phyloP scores from a whole-genome alignment of 2,888 invertebrate species.

The Pterostichus madidus region DNA sequence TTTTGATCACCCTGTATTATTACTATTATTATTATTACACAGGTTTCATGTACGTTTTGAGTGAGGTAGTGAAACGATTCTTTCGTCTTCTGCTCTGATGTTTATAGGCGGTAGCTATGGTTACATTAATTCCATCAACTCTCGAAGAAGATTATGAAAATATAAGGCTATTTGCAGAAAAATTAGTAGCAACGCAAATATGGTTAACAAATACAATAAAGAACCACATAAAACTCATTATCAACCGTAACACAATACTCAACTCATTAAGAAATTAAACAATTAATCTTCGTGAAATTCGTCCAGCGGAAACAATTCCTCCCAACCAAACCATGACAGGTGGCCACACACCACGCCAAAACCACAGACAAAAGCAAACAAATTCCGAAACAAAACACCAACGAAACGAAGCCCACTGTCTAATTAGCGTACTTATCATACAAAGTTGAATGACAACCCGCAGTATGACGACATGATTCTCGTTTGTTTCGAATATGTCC shows the following conservation, averaged over 20 bases:
- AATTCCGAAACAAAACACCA: constrained; percentile 27
- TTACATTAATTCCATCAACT: too few species aligned
- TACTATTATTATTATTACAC: too few species aligned
- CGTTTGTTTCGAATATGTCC: constrained; percentile 29
- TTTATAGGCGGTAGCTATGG: too few species aligned
- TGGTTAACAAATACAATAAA: background rate
- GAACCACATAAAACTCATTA: constrained; percentile 30
- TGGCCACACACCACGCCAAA: constrained; percentile 5
- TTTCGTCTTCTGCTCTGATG: too few species aligned
- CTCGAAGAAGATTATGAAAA: background rate
- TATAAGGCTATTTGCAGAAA: background rate
- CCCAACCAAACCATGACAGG: constrained; percentile 35
- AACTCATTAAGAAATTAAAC: constrained; percentile 41
- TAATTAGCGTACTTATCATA: constrained; percentile 40
- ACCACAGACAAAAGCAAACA: constrained; percentile 47
- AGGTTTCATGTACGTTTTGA: too few species aligned
- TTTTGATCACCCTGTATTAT: too few species aligned
- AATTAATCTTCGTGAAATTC: constrained; percentile 35
- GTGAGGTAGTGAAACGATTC: too few species aligned
- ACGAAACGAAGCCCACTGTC: constrained; percentile 1
- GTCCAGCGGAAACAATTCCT: constrained; percentile 36
- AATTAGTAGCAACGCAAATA: constrained; percentile 4
- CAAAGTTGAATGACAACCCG: constrained; percentile 25
- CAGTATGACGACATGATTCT: background rate
- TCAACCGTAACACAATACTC: constrained; percentile 30